Base-by-base conservation (phyloP, 2,113 vertebrate genomes). In the Tachysurus vachellii region DNA sequence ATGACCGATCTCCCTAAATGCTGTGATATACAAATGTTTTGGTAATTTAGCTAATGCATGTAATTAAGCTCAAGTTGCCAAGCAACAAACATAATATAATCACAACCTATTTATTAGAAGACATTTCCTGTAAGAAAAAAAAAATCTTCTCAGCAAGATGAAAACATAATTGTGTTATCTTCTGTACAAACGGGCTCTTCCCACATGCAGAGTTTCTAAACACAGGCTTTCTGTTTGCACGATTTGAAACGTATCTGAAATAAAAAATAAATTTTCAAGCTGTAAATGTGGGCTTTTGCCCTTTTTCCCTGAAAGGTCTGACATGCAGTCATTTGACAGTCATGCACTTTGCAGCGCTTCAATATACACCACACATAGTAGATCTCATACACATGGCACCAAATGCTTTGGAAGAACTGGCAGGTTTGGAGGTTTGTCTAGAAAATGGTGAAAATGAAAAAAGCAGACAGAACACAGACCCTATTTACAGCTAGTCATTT, bases 1-100 rank as follows among this genome's bases (percentile, higher is more conserved):
- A 71, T 93, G 89, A 93, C 91, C 91, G 90, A 92, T 90, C 85
- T 91, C 89, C 92, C 89, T 89, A 88, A 92, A 89, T 81, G 4
- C 73, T 83, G 62, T 28, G 64, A 66, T 28, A 64, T 92, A 91
- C 87, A 88, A 92, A 93, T 54, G 64, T 90, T 91, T 88, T 89
- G 80, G 83, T 76, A 79, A 91, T 92, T 93, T 87, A 66, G 84
- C 70, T 83, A 84, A 88, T 89, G 88, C 85, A 88, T 88, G 64
- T 7, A 47, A 6, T 91, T 90, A 82, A 86, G 91, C 89, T 85
- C 59, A 68, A 66, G 93, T 94, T 91, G 91, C 94, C 85, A 86
- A 80, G 94, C 91, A 89, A 92, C 89, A 28, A 82, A 90, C 90
- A 93, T 84, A 92, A 91, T 70, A 92, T 66, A 92, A 91, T 85